Base-by-base conservation (phyloP, 2,113 vertebrate genomes). In the Rhabdornis inornatus region DNA sequence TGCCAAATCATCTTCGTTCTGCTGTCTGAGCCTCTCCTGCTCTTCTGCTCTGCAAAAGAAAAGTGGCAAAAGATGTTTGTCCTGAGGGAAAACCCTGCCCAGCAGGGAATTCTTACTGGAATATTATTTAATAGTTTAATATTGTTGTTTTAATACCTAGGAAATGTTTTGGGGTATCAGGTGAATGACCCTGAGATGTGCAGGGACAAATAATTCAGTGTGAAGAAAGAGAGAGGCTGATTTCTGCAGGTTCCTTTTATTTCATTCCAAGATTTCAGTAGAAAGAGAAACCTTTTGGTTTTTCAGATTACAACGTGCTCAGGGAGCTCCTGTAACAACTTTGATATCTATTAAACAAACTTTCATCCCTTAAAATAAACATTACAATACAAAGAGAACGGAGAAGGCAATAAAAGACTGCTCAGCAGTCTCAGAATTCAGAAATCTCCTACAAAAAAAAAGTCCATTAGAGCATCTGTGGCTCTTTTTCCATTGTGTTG, bases 161-260 rank as follows among this genome's bases (percentile, higher is more conserved):
- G 30, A 28, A 4, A 19, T 19, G 42, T 33, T 63, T 4, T 5
- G 6, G 75, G 60, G 4, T 4, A 20, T 8, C 57, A 64, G 16
- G 20, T 24, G 22, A 53, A 15, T 0, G 10, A 33, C 6, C 47
- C 9, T 7, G 39, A 23, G 40, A 0, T 6, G 33, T 4, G 8
- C 21, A 37, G 8, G 59, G 55, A 15, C 37, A 17, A 47, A 18
- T 33, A 45, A 47, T 19, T 68, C 37, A 28, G 42, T 6, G 56
- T 3, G 82, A 95, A 97, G 53, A 96, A 92, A 71, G 64, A 96
- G 83, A 89, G 83, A 96, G 61, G 87, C 94, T 77, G 82, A 66
- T 91, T 96, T 78, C 92, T 75, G 64, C 83, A 96, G 78, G 90
- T 89, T 97, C 87, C 68, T 96, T 97, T 97, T 97, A 97, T 97